Conservation (phyloP, 2,888 invertebrate genomes). For the Epirrhoe tristata region DNA sequence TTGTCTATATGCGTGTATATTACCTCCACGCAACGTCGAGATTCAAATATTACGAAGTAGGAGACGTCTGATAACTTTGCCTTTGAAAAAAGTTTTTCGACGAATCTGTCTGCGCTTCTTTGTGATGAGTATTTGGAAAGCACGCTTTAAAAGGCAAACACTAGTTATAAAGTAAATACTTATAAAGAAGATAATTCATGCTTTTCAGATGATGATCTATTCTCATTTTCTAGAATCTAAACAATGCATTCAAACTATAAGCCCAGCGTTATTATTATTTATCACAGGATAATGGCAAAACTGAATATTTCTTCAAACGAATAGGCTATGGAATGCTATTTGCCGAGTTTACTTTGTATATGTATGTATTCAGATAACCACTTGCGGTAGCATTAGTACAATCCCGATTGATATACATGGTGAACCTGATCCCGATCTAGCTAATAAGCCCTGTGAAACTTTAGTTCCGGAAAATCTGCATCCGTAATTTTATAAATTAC, state of each 20-base stretch:
- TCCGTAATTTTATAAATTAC: not conserved
- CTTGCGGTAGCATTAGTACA: conserved; percentile 18
- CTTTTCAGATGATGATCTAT: too few species aligned
- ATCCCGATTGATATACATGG: conserved; percentile 46
- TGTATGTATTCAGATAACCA: conserved; percentile 5
- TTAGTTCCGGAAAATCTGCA: not conserved
- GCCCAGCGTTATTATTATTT: too few species aligned
- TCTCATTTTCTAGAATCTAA: too few species aligned
- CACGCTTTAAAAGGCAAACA: conserved; percentile 50
- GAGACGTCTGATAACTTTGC: conserved; percentile 73
- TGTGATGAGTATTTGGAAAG: conserved; percentile 55
- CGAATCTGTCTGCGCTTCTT: conserved; percentile 69
- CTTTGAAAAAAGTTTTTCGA: conserved; percentile 71
- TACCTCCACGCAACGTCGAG: too few species aligned
- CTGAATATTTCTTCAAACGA: not conserved
- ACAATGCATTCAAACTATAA: too few species aligned
- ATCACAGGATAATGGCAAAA: not conserved
- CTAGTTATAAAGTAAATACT: conserved; percentile 19
- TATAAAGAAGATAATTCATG: too few species aligned
- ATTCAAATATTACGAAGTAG: not conserved
- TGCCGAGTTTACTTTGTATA: conserved; percentile 1
- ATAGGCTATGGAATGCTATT: not conserved
- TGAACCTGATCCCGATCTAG: conserved; percentile 35
- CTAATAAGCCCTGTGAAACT: conserved; percentile 49
- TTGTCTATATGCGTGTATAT: too few species aligned